Evolutionary conservation across 1,140 invertebrate genomes (phyloP).

Genomic region (Ceratina calcarata): DNA sequence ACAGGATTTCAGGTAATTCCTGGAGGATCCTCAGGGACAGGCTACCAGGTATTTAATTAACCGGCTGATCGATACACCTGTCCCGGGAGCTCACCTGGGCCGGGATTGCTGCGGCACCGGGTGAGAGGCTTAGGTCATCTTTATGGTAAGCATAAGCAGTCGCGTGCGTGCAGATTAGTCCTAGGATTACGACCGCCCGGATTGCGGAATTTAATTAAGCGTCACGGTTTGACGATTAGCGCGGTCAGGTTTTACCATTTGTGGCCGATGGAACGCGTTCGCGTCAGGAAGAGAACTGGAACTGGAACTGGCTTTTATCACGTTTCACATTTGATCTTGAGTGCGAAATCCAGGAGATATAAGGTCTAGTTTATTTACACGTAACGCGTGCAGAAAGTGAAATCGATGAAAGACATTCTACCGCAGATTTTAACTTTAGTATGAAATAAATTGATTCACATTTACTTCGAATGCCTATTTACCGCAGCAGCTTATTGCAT

Average conservation of each 20-base stretch:
- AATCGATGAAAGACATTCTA: too few relatives aligned
- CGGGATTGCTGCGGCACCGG: slow-evolving; percentile 54
- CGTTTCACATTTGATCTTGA: background rate
- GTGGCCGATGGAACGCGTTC: background rate
- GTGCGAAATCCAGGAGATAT: too few relatives aligned
- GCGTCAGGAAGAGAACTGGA: background rate
- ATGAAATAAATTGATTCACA: too few relatives aligned
- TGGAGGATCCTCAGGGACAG: slow-evolving; percentile 12
- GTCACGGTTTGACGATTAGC: background rate
- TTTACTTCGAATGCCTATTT: too few relatives aligned
- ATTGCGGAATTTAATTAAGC: slow-evolving; percentile 50
- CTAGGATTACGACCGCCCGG: slow-evolving; percentile 34
- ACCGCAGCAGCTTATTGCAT: too few relatives aligned
- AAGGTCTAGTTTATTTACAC: too few relatives aligned
- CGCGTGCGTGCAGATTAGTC: slow-evolving; percentile 32
- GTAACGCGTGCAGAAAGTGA: too few relatives aligned
- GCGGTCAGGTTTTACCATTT: background rate
- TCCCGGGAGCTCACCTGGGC: slow-evolving; percentile 61
- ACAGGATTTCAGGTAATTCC: slow-evolving; percentile 41
- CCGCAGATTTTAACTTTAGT: too few relatives aligned
- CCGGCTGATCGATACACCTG: slow-evolving; percentile 64
- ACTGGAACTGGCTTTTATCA: background rate
- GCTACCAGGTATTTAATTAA: slow-evolving; percentile 59
- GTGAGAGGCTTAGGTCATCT: slow-evolving; percentile 19
- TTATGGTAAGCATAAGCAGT: slow-evolving; percentile 47